Percentiles rank a stretch among this genome's conserved stretches.
These are phyloP conservation scores for Scelioninae gen. 2 DNA, from an alignment of 2,888 invertebrate genomes.

Conservation along the genomic window DNA sequence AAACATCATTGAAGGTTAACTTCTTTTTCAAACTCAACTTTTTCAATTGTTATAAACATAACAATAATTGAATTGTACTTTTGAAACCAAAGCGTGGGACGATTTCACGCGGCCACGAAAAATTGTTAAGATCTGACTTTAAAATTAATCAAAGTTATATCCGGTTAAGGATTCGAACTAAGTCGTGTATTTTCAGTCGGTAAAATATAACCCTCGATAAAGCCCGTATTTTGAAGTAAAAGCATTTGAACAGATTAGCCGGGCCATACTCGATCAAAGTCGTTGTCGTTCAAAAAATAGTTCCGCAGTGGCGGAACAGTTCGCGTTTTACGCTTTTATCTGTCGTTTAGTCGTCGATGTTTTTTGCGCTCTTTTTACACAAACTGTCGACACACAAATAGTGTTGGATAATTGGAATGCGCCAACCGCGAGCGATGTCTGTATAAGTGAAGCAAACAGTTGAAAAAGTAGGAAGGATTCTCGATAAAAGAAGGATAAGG, in stretches of 20 bases:
- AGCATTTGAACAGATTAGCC: slow-evolving; percentile 48
- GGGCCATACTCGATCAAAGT: slow-evolving; percentile 47
- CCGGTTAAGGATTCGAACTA: slow-evolving; percentile 19
- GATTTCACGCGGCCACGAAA: not conserved
- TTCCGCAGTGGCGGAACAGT: slow-evolving; percentile 25
- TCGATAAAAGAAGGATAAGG: too few species aligned
- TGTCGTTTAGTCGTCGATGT: slow-evolving; percentile 39
- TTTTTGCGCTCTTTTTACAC: slow-evolving; percentile 32
- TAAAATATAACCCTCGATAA: slow-evolving; percentile 41
- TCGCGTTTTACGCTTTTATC: slow-evolving; percentile 36
- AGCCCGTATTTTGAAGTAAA: slow-evolving; percentile 37
- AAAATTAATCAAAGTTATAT: slow-evolving; percentile 18
- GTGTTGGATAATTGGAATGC: slow-evolving; percentile 47
- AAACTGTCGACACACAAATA: slow-evolving; percentile 23
- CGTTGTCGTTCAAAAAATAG: slow-evolving; percentile 41
- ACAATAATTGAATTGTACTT: too few species aligned
- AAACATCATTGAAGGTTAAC: too few species aligned
- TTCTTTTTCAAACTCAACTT: too few species aligned
- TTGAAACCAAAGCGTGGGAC: not conserved
- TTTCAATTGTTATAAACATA: too few species aligned
- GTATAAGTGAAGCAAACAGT: slow-evolving; percentile 40
- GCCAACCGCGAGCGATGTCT: slow-evolving; percentile 38
- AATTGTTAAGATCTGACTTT: not conserved
- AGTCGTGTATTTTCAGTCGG: slow-evolving; percentile 26
- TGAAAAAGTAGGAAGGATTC: slow-evolving; percentile 3